phyloP scores from a whole-genome alignment of 2,888 invertebrate genomes.

The Sarcophaga rosellei region DNA sequence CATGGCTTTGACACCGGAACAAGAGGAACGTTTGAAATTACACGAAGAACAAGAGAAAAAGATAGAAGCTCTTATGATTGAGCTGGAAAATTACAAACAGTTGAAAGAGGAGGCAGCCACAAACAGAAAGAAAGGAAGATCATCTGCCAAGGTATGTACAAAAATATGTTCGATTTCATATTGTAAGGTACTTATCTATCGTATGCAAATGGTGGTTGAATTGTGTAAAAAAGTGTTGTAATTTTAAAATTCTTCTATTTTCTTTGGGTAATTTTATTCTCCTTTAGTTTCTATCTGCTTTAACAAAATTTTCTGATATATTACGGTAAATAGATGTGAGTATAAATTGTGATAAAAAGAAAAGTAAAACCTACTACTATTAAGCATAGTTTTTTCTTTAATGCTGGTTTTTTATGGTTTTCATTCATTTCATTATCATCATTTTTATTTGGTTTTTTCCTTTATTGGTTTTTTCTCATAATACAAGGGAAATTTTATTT shows the following conservation, averaged over 20 bases:
- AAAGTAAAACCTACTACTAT: too few relatives aligned
- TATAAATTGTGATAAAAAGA: conserved; percentile 20
- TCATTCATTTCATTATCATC: not conserved
- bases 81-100: conserved; percentile 72
- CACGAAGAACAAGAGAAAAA: conserved; percentile 75
- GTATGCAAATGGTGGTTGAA: not conserved
- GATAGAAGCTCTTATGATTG: conserved; percentile 73
- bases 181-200: not conserved
- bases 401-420: conserved; percentile 19
- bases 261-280: not conserved
- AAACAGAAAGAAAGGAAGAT: conserved; percentile 34
- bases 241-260: not conserved
- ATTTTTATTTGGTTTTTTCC: not conserved
- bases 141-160: conserved; percentile 59
- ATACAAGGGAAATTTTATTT: not conserved
- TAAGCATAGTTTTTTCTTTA: not conserved
- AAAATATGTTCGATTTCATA: not conserved
- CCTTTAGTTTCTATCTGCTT: conserved; percentile 60
- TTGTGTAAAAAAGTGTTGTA: not conserved
- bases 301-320: conserved; percentile 65
- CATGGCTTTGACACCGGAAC: conserved; percentile 72
- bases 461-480: not conserved
- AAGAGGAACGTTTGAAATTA: conserved; percentile 72
- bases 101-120: conserved; percentile 68
- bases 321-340: conserved; percentile 67